Conservation (phyloP, 2,888 invertebrate species). For the Agrotis puta region DNA sequence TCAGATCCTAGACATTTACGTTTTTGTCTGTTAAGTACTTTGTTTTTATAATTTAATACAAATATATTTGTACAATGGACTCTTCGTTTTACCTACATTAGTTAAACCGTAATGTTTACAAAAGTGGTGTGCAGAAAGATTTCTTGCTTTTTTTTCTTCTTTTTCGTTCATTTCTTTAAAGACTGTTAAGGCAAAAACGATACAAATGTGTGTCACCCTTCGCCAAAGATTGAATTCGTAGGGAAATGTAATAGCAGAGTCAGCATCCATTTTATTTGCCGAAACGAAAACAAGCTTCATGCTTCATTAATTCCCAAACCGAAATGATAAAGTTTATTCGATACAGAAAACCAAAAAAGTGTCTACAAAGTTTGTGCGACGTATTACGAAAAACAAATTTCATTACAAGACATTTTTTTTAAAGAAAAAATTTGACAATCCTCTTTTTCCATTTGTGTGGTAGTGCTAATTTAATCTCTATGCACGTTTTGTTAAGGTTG, state of each 20-base stretch:
- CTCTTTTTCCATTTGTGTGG: slow-evolving; percentile 63
- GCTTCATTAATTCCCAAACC: slow-evolving; percentile 32
- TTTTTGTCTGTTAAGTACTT: too few species aligned
- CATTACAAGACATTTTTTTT: slow-evolving; percentile 73
- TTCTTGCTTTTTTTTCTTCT: background rate
- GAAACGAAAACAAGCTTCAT: slow-evolving; percentile 25
- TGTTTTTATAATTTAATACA: too few species aligned
- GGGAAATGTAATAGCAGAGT: slow-evolving; percentile 32
- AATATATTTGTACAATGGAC: rapidly evolving
- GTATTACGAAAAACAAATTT: slow-evolving; percentile 75
- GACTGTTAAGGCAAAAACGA: background rate
- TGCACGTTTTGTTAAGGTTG: slow-evolving; percentile 66
- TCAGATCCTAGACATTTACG: too few species aligned
- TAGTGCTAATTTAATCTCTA: slow-evolving; percentile 65
- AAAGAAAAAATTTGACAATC: slow-evolving; percentile 67
- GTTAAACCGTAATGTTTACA: background rate
- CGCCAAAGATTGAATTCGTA: slow-evolving; percentile 38
- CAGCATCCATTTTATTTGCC: slow-evolving; percentile 40
- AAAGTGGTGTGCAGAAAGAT: background rate
- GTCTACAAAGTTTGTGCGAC: slow-evolving; percentile 65
- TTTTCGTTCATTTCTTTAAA: background rate
- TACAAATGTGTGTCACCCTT: slow-evolving; percentile 29
- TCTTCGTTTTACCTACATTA: background rate
- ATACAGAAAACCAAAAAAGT: slow-evolving; percentile 54
- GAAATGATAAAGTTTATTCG: slow-evolving; percentile 61